Conservation (phyloP, 1,140 invertebrate species). For the Daktulosphaira vitifoliae region DNA sequence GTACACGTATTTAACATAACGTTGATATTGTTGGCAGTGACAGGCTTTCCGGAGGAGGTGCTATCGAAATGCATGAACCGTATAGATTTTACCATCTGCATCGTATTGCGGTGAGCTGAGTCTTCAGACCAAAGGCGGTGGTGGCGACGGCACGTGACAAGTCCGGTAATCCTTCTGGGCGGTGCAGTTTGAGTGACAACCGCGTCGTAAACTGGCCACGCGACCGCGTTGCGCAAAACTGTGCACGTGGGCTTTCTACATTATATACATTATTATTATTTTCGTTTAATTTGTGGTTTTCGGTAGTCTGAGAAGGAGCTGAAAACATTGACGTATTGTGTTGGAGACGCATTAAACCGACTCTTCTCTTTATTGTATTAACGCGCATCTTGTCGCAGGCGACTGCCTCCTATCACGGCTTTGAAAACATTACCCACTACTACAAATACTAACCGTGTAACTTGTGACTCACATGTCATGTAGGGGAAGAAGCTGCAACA, state of each 20-base stretch:
- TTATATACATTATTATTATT: slow-evolving; percentile 14
- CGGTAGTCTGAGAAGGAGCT: neutral
- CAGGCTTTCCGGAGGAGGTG: neutral
- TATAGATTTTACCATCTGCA: too few relatives aligned
- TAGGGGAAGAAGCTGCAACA: too few relatives aligned
- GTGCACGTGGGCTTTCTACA: slow-evolving; percentile 18
- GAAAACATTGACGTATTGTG: neutral
- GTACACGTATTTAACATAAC: too few relatives aligned
- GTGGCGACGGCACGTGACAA: slow-evolving; percentile 15
- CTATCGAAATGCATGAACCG: neutral
- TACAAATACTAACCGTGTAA: too few relatives aligned
- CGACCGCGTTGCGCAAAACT: slow-evolving; percentile 25
- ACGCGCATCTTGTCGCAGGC: neutral
- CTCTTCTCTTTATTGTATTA: neutral
- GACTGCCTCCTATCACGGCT: too few relatives aligned
- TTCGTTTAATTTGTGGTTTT: slow-evolving; percentile 32
- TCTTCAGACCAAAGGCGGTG: too few relatives aligned
- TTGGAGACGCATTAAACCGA: slow-evolving; percentile 24
- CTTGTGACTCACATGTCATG: too few relatives aligned
- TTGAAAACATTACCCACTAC: too few relatives aligned
- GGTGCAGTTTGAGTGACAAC: slow-evolving; percentile 26
- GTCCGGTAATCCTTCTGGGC: slow-evolving; percentile 7
- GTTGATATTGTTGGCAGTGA: too few relatives aligned
- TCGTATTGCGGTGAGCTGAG: too few relatives aligned
- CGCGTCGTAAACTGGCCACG: slow-evolving; percentile 31